A percentile compares a stretch with the other conserved stretches of the same genome.
These are phyloP conservation scores for Jaculus jaculus DNA, from an alignment of 2,113 vertebrate species.

Conservation along the genomic window DNA sequence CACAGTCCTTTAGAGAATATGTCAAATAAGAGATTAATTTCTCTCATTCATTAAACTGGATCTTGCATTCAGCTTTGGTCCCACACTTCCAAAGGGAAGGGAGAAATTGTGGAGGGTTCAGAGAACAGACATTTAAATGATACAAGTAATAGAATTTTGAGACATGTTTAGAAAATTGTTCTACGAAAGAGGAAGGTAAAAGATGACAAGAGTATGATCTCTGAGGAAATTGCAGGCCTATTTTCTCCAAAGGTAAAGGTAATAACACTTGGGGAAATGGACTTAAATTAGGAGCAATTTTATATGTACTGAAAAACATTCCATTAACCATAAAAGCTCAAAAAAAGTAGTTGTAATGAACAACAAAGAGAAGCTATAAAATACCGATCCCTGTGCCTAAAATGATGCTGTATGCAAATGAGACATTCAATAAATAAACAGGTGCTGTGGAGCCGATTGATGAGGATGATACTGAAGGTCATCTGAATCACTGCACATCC, in stretches of 20 bases:
- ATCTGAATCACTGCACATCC: not conserved
- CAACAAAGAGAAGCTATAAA: slow-evolving; percentile 1
- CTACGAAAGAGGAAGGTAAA: not conserved
- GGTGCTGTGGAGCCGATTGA: not conserved
- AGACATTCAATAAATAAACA: slow-evolving; percentile 23
- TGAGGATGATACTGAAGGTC: not conserved
- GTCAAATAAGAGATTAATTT: not conserved
- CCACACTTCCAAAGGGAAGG: not conserved
- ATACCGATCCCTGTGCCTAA: not conserved
- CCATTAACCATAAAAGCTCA: slow-evolving; percentile 8
- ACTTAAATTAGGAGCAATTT: slow-evolving; percentile 19
- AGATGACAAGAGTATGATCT: not conserved
- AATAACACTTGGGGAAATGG: not conserved
- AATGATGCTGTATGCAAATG: slow-evolving; percentile 15
- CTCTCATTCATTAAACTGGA: not conserved
- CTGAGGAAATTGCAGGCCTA: not conserved
- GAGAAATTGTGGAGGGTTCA: not conserved
- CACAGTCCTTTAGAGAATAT: not conserved
- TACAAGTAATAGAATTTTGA: not conserved
- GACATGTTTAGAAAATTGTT: not conserved
- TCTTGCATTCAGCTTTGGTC: not conserved
- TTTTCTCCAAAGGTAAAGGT: slow-evolving; percentile 14
- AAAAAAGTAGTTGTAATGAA: slow-evolving; percentile 8
- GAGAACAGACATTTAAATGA: not conserved
- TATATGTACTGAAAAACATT: not conserved